Base-by-base conservation (phyloP, 2,113 vertebrate genomes). In the Collichthys lucidus region DNA sequence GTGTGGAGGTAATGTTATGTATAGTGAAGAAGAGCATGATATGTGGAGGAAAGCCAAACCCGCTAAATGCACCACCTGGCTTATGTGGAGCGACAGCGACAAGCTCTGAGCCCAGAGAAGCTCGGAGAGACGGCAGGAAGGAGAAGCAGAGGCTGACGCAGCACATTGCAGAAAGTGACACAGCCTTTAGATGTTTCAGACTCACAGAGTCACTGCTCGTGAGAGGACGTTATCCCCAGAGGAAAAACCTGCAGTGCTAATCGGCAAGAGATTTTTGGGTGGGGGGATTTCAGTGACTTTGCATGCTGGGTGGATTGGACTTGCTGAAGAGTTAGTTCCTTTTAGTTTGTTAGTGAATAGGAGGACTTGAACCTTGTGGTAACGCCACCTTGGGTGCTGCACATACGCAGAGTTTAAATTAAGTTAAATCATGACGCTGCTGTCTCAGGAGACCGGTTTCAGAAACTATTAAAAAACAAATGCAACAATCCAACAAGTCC, bases 21-120 rank as follows among this genome's bases (percentile, higher is more conserved):
- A 42, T 15, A 35, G 46, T 68, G 56, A 79, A 59, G 53, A 72
- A 44, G 74, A 59, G 56, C 68, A 47, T 53, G 64, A 70, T 35
- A 65, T 60, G 46, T 57, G 47, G 19, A 73, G 52, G 73, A 60
- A 61, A 80, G 67, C 56, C 71, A 53, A 83, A 74, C 52, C 53
- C 20, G n/a, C 55, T 79, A 15, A 35, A 77, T 56, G 57, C 60
- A 77, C 57, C 40, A 31, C 29, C 72, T 24, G 20, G 49, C 19
- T 80, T 59, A 40, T 19, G 26, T 11, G 46, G 46, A 56, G 40
- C 15, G 44, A 46, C 64, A 63, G n/a, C 11, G 2, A 64, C n/a
- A 26, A 52, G 53, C 55, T 42, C 19, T 1, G 53, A 70, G 6
- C 40, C 46, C 47, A 2, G 42, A 71, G 59, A 47, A 63, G 46